A percentile compares a stretch with the other conserved stretches of the same genome.
These are phyloP conservation scores for Pachyrhynchus sulphureomaculatus DNA, from an alignment of 1,140 invertebrate genomes.

Conservation along the genomic window DNA sequence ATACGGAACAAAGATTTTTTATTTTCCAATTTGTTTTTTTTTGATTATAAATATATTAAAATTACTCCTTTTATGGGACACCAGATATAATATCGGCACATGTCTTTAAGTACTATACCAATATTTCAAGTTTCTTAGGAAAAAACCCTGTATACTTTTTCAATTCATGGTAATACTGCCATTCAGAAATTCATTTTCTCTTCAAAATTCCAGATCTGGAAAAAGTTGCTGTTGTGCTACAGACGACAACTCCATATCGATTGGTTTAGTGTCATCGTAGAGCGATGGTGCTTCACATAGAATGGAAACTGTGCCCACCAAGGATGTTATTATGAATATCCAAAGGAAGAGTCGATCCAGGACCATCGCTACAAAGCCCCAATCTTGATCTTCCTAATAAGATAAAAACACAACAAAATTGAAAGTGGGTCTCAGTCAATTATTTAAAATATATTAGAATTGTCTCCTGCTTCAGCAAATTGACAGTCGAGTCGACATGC, in stretches of 20 bases:
- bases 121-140: background rate
- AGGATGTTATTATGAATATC: constrained; percentile 90
- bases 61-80: too few relatives aligned
- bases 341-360: constrained; percentile 95
- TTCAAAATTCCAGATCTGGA: constrained; percentile 53
- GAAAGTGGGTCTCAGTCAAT: too few relatives aligned
- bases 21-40: too few relatives aligned
- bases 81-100: too few relatives aligned
- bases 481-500: too few relatives aligned
- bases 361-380: constrained; percentile 99
- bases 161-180: background rate
- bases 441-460: too few relatives aligned
- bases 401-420: background rate
- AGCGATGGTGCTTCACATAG: constrained; percentile 87
- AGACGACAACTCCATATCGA: constrained; percentile 82
- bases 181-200: background rate
- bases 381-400: constrained; percentile 91
- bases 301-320: constrained; percentile 85
- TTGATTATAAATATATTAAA: too few relatives aligned
- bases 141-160: constrained; percentile 3
- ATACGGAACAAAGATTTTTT: too few relatives aligned
- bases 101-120: too few relatives aligned
- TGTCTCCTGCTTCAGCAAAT: too few relatives aligned
- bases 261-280: constrained; percentile 86
- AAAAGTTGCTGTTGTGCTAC: constrained; percentile 77